Evolutionary conservation across 2,113 vertebrate species (phyloP).

Genomic region (Rousettus leschenaultii): DNA sequence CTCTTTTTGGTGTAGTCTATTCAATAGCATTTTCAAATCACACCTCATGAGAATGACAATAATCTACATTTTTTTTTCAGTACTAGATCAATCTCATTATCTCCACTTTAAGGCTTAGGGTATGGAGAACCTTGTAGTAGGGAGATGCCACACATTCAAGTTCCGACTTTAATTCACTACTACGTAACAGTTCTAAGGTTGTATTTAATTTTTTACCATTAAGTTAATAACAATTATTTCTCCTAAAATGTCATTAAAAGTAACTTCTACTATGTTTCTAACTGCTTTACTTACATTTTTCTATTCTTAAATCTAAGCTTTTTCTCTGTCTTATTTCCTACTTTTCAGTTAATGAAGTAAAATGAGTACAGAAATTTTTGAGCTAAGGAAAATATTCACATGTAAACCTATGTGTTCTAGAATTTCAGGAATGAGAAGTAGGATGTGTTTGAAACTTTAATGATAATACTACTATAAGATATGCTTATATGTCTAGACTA

Average conservation of each 20-base stretch:
- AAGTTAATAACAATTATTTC: background rate
- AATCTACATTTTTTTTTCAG: background rate
- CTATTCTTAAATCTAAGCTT: background rate
- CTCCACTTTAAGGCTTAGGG: background rate
- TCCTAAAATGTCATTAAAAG: background rate
- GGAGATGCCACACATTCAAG: background rate
- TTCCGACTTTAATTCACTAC: background rate
- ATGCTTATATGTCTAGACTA: background rate
- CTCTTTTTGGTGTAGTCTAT: background rate
- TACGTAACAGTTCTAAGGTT: background rate
- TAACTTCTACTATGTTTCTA: background rate
- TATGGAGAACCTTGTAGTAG: background rate
- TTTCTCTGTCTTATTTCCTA: background rate
- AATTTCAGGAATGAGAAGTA: background rate
- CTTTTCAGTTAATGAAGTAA: background rate
- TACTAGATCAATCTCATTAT: background rate
- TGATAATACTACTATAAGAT: background rate
- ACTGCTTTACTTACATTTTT: background rate
- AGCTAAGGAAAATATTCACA: background rate
- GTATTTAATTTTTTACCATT: background rate
- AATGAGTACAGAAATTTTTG: background rate
- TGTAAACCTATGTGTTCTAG: background rate
- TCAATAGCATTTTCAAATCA: background rate
- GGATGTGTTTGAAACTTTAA: background rate
- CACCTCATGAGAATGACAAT: background rate